phyloP scores from a whole-genome alignment of 2,113 vertebrate genomes.

The Falco punctatus region DNA sequence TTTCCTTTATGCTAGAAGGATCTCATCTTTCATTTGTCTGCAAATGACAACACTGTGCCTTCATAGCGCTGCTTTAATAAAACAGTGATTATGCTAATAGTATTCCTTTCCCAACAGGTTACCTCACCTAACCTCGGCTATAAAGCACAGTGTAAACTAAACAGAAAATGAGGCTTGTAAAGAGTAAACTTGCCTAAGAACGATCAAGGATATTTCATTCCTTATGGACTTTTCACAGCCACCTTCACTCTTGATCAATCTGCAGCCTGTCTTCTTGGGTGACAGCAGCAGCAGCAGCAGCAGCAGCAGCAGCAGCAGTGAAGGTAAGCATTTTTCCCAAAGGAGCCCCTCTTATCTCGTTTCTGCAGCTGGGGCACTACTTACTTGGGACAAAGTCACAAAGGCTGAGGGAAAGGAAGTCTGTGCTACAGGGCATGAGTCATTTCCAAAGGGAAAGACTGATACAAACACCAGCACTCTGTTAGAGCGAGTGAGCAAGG shows the following conservation, averaged over 20 bases:
- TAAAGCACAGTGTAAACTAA: neutral
- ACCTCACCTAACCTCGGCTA: neutral
- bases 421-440: neutral
- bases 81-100: slow-evolving; percentile 30
- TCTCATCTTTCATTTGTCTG: slow-evolving; percentile 2
- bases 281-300: neutral
- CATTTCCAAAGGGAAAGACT: neutral
- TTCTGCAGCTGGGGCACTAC: neutral
- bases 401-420: neutral
- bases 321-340: accelerated
- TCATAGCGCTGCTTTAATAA: neutral
- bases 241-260: neutral
- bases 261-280: neutral
- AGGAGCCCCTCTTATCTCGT: neutral
- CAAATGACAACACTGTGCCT: neutral
- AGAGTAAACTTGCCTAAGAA: neutral
- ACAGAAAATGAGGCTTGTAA: neutral
- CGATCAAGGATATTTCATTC: neutral
- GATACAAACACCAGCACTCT: neutral
- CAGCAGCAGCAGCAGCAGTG: neutral
- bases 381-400: neutral
- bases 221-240: neutral
- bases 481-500: neutral
- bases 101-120: slow-evolving; percentile 32
- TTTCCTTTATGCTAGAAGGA: slow-evolving; percentile 17